These are phyloP conservation scores for Gymnothorax javanicus DNA, from an alignment of 2,797 vertebrate genomes.

Conservation along the genomic window DNA sequence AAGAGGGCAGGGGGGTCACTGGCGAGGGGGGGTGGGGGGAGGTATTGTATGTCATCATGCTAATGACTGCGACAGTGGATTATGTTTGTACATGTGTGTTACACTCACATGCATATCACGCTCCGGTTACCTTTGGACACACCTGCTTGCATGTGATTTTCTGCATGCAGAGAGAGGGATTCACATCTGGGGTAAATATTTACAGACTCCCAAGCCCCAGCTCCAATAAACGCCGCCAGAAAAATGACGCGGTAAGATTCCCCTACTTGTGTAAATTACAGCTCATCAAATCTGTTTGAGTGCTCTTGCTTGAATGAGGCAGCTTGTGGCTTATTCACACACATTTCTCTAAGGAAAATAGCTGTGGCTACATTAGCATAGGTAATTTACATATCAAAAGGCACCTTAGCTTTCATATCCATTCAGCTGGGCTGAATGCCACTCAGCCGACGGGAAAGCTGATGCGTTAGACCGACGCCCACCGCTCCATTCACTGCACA, in stretches of 20 bases:
- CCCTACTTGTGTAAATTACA: slow-evolving; percentile 11
- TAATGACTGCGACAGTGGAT: too few relatives aligned
- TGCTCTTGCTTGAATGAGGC: not conserved
- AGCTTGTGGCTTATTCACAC: slow-evolving; percentile 16
- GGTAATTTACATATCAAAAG: slow-evolving; percentile 15
- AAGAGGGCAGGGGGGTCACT: too few relatives aligned
- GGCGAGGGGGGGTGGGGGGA: too few relatives aligned
- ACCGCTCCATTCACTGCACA: not conserved
- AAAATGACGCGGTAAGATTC: slow-evolving; percentile 9
- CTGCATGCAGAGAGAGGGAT: not conserved
- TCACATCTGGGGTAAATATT: slow-evolving; percentile 22
- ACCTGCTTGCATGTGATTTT: not conserved
- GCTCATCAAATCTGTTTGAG: slow-evolving; percentile 21
- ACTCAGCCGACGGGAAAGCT: not conserved
- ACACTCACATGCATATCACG: not conserved
- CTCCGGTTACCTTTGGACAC: not conserved
- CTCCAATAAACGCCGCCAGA: not conserved
- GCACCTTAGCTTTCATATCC: slow-evolving; percentile 4
- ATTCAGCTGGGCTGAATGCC: not conserved
- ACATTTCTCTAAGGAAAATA: slow-evolving; percentile 15
- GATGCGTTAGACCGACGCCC: not conserved
- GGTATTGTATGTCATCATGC: too few relatives aligned
- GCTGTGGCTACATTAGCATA: slow-evolving; percentile 10
- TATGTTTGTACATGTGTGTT: not conserved
- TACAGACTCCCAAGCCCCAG: not conserved